These are phyloP conservation scores for Karalla daura DNA, from an alignment of 2,797 vertebrate genomes.

Conservation along the genomic window DNA sequence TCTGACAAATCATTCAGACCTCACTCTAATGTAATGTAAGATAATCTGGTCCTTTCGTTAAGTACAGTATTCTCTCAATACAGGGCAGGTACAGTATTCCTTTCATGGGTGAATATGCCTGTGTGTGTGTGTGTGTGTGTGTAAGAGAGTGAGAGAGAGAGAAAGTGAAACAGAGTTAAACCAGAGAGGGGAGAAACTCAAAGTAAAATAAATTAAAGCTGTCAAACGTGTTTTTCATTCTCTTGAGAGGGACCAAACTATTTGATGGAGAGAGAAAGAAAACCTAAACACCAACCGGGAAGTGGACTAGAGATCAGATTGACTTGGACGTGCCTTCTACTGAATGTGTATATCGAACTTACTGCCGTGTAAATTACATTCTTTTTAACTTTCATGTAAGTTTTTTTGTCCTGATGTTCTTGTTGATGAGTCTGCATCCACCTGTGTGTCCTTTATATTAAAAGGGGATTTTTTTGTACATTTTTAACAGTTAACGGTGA, in stretches of 20 bases:
- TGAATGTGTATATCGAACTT: slow-evolving; percentile 65
- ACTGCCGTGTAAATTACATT: slow-evolving; percentile 58
- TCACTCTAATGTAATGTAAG: slow-evolving; percentile 36
- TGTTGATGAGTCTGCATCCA: slow-evolving; percentile 23
- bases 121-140: slow-evolving; percentile 20
- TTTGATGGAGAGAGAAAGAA: slow-evolving; percentile 28
- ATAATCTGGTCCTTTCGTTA: slow-evolving; percentile 35
- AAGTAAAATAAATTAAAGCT: slow-evolving; percentile 18
- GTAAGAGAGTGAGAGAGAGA: not conserved
- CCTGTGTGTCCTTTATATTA: slow-evolving; percentile 20
- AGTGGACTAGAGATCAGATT: slow-evolving; percentile 60
- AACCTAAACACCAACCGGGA: slow-evolving; percentile 26
- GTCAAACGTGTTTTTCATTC: slow-evolving; percentile 28
- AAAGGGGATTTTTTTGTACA: slow-evolving; percentile 59
- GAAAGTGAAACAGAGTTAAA: not conserved
- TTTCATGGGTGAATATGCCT: slow-evolving; percentile 17
- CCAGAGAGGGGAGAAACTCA: not conserved
- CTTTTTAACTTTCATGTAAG: slow-evolving; percentile 42
- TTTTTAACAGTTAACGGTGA: slow-evolving; percentile 51
- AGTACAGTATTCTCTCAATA: slow-evolving; percentile 21
- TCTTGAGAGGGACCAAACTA: slow-evolving; percentile 48
- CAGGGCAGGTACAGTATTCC: slow-evolving; percentile 17
- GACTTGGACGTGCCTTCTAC: slow-evolving; percentile 76
- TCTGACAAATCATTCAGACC: slow-evolving; percentile 29
- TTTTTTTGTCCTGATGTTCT: slow-evolving; percentile 19